Base-by-base conservation (phyloP, 2,113 vertebrate species). In the Microtus montanus region DNA sequence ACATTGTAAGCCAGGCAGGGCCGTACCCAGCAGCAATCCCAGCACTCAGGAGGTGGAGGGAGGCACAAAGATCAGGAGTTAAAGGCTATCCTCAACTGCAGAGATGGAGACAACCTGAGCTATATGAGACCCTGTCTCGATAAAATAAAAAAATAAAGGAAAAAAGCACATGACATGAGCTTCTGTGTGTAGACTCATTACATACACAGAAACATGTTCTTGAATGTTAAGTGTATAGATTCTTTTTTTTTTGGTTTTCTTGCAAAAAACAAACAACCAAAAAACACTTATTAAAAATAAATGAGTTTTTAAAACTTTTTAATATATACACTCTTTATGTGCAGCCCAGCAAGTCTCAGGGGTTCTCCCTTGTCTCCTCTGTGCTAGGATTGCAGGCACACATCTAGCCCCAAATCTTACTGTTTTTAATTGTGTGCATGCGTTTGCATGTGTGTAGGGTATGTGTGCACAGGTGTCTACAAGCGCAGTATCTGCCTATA, bases 141-240 rank as follows among this genome's bases (percentile, higher is more conserved):
- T 82, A 24, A 49, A 54, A 49, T 12, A 49, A 24, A 78, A 47
- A 47, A 15, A 47, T 47, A 28, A 52, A 52, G 49, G 6, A 1
- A 52, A 70, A 87, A 54, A 28, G 7, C 22, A 2, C 0, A 1
- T 2, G 0, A 24, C 3, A 7, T 9, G 3, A n/a, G 0, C 6
- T 20, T 68, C 47, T 4, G 5, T 30, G 7, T 35, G n/a, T 0
- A 64, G 13, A 13, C 1, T 28, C 13, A 2, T 52, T 78, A 52
- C 10, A 1, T 13, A 14, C 15, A 41, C 19, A 49, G 1, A 20
- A 73, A 35, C 24, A 26, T 33, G 26, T 14, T 52, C 24, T 44
- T n/a, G 10, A 41, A 33, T n/a, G n/a, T 35, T 33, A 47, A 44
- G 68, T 9, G 0, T 0, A 2, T 44, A 83, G 7, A 3, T n/a